Base-by-base conservation (phyloP, 2,797 vertebrate genomes). In the Helicolenus hilgendorfi region DNA sequence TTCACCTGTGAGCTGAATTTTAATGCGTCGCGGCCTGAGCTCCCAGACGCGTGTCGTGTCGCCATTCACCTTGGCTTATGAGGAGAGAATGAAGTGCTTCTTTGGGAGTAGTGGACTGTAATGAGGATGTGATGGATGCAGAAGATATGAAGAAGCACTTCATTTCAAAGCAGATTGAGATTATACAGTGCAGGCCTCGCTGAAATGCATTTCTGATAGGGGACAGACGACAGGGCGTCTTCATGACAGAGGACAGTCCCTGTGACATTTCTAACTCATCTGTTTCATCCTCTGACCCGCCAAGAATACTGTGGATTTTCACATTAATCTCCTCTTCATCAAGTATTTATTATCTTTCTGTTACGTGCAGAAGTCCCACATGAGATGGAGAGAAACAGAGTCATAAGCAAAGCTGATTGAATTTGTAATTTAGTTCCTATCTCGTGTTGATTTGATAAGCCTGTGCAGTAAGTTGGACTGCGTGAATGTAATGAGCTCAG, bases 1-100 rank as follows among this genome's bases (percentile, higher is more conserved):
- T 53, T 70, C 56, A 77, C 58, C 41, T 77, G 84, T 89, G 89
- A 84, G 78, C 58, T 76, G 88, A 82, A 94, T 94, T 14, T 63
- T 38, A 90, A 92, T 91, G 49, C 58, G 20, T 5, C 1, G 1
- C 4, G 26, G 49, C 69, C 75, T 64, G 35, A 67, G 67, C 87
- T 70, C 20, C 49, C 29, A 73, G 79, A n/a, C 36, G 33, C 29
- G 56, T 59, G 76, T 81, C 72, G 60, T 33, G 49, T 76, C 60
- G n/a, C 33, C 65, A 11, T 53, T 84, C 58, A 62, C 58, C 22
- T 2, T 11, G 73, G 29, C 63, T 83, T 31, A 69, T 59, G 70
- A 38, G 60, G 3, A 20, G 29, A 82, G 22, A 67, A 76, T 77
- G 74, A 78, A 69, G 86, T 24, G 29, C 29, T 33, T 59, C 81